These are phyloP conservation scores for Periophthalmus magnuspinnatus DNA, from an alignment of 2,797 vertebrate species.

Conservation along the genomic window DNA sequence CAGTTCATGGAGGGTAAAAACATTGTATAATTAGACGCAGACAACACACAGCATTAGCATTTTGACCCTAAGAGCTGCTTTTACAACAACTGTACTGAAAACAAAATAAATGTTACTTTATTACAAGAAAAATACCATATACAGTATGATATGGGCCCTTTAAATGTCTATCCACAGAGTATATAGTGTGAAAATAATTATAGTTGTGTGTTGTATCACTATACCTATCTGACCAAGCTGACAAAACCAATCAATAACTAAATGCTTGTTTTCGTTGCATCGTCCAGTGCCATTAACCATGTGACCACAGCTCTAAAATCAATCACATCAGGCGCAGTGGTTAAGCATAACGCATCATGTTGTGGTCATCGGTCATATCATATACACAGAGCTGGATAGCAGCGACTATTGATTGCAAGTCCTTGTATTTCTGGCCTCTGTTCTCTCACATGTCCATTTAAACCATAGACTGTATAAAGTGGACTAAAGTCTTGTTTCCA, in stretches of 20 bases:
- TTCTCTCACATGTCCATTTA: constrained; percentile 47
- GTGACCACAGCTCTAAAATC: constrained; percentile 45
- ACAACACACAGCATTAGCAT: no score
- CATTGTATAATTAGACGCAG: no score
- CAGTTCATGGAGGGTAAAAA: no score
- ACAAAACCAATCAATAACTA: background rate
- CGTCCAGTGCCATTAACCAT: constrained; percentile 17
- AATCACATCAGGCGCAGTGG: constrained; percentile 49
- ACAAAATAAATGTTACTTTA: no score
- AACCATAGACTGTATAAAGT: background rate
- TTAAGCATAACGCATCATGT: constrained; percentile 30
- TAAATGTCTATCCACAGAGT: no score
- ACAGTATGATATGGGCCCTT: no score
- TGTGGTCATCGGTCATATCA: constrained; percentile 54
- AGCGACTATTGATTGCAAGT: constrained; percentile 63
- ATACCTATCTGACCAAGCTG: background rate
- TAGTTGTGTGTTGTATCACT: no score
- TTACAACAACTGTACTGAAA: no score
- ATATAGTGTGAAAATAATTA: no score
- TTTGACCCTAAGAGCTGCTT: no score
- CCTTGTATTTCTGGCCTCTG: constrained; percentile 44
- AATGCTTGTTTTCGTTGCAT: background rate
- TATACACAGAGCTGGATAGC: constrained; percentile 51
- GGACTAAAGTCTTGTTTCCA: no score
- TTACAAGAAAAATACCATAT: no score